phyloP scores from a whole-genome alignment of 2,113 vertebrate genomes.

The Capreolus pygargus region DNA sequence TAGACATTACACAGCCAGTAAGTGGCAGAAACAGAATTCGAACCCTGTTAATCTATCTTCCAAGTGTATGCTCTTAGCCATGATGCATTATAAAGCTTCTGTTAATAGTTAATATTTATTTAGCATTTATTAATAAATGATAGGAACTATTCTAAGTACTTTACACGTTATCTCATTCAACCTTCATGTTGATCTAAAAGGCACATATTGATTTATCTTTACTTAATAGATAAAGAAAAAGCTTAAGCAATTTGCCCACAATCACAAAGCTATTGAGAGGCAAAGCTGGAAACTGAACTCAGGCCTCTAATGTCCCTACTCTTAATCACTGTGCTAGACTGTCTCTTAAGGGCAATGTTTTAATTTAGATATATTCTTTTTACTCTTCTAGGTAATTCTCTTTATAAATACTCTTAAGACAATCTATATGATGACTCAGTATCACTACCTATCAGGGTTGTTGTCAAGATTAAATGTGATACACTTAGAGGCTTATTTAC shows the following conservation, averaged over 20 bases:
- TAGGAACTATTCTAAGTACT: background rate
- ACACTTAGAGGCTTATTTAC: background rate
- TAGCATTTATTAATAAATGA: background rate
- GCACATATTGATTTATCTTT: background rate
- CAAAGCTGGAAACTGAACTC: background rate
- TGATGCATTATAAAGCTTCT: background rate
- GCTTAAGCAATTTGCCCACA: background rate
- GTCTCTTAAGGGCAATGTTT: background rate
- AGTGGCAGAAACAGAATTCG: background rate
- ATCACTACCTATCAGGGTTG: background rate
- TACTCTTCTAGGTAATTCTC: background rate
- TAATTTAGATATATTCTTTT: background rate
- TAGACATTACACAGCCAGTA: background rate
- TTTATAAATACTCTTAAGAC: background rate
- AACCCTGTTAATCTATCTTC: background rate
- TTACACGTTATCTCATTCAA: background rate
- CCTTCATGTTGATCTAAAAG: background rate
- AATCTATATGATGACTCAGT: background rate
- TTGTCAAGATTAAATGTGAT: background rate
- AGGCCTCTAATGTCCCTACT: background rate
- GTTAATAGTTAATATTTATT: background rate
- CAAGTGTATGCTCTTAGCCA: background rate
- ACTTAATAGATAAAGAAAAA: background rate
- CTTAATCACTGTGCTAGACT: background rate
- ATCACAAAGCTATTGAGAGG: background rate